phyloP scores from a whole-genome alignment of 2,797 vertebrate genomes.

The Rallus crepitans region DNA sequence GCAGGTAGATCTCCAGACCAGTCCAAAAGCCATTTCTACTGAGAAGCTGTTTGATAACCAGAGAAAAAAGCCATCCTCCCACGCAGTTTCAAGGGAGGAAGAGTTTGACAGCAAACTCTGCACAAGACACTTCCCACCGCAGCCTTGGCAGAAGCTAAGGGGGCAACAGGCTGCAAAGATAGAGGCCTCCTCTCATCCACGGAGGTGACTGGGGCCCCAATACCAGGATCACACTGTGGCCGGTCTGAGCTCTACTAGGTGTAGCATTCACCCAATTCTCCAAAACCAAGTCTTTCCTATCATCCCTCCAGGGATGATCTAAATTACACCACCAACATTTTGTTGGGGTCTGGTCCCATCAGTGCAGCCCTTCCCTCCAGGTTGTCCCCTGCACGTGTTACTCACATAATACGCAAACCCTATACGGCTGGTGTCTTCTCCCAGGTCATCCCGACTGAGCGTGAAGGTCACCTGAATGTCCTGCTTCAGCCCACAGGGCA shows the following conservation, averaged over 20 bases:
- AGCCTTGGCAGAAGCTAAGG: neutral
- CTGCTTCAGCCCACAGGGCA: constrained; percentile 60
- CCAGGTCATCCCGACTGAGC: constrained; percentile 38
- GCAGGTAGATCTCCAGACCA: neutral
- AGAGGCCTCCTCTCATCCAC: neutral
- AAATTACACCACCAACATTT: neutral
- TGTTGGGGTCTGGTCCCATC: neutral
- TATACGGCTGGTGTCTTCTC: constrained; percentile 50
- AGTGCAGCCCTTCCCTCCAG: neutral
- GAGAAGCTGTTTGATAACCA: neutral
- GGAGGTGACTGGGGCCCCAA: neutral
- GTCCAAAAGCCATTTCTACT: neutral
- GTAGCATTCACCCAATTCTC: neutral
- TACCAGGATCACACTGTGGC: neutral
- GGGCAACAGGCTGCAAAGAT: neutral
- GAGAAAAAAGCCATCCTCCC: neutral
- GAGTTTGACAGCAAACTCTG: neutral
- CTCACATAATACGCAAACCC: constrained; percentile 73
- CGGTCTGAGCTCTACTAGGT: neutral
- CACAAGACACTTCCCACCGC: neutral
- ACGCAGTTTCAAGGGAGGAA: neutral
- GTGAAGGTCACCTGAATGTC: constrained; percentile 58
- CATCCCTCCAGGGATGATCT: neutral
- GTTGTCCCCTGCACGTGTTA: neutral
- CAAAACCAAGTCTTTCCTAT: neutral